Base-by-base conservation (phyloP, 1,140 invertebrate species). In the Penaeus japonicus region DNA sequence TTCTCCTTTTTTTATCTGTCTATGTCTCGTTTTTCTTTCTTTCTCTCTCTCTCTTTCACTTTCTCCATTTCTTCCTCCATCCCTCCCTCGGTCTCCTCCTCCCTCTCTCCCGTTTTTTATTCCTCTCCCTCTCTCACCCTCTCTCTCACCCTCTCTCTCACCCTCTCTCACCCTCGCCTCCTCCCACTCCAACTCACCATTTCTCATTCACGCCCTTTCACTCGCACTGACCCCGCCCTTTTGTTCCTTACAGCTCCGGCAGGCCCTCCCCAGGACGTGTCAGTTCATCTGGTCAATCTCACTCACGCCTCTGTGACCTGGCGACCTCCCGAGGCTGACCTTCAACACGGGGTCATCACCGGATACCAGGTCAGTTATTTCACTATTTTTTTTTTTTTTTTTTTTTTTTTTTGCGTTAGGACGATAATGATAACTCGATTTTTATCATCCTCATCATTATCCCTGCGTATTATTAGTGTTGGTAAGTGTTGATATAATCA, bases 201-300 rank as follows among this genome's bases (percentile, higher is more conserved):
- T 7, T 7, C 5, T 35, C 22, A 2, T 4, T 22, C 59, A 22
- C 22, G 1, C 32, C 0, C 32, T 70, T 12, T n/a, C n/a, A 39
- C 15, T 24, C 27, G 10, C 0, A 17, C 55, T 32, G 20, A 77
- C 15, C 17, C 27, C 35, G 18, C 22, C 10, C 73, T 39, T 57
- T 24, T 55, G 1, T 18, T 0, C 35, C 22, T 59, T 35, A 39
- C 89, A 90, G 89, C 89, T 20, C 89, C 89, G 4, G 59, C 77
- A 39, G 89, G 89, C 15, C 89, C 89, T 20, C 89, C 89, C n/a
- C 85, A 85, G 47, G 89, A 89, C 15, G 87, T 90, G 22, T 70
- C 85, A 2, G 89, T 90, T 47, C 85, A 90, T 65, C 89, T 90
- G 39, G 70, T 88, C 47, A 90, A 90, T 82, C 77, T 90, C 30